A percentile compares a stretch with the other conserved stretches of the same genome.
These are phyloP conservation scores for Tipula confusa DNA, from an alignment of 2,888 invertebrate genomes.

Conservation along the genomic window DNA sequence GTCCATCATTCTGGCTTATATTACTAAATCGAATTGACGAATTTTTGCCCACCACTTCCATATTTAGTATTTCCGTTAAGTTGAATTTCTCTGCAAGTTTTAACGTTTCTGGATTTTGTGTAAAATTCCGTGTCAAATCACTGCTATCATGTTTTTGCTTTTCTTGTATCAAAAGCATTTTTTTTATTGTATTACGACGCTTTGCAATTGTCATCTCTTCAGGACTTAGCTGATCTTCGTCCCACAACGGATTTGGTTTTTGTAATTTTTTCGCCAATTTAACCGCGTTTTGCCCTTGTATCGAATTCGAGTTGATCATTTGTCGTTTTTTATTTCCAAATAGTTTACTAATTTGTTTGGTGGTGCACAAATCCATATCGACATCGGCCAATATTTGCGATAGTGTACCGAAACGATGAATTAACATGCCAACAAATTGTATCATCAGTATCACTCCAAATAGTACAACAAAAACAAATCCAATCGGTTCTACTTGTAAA, in stretches of 20 bases:
- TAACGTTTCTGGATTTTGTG: not conserved
- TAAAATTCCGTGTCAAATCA: slow-evolving; percentile 47
- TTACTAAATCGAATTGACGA: not conserved
- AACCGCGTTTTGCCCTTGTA: slow-evolving; percentile 57
- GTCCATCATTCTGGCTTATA: not conserved
- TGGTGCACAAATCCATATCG: slow-evolving; percentile 50
- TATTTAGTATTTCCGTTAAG: not conserved
- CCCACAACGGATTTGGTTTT: slow-evolving; percentile 45
- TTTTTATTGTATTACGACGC: slow-evolving; percentile 45
- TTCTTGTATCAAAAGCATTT: slow-evolving; percentile 43
- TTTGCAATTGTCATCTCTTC: slow-evolving; percentile 38
- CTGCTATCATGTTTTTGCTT: slow-evolving; percentile 43
- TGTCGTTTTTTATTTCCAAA: slow-evolving; percentile 35
- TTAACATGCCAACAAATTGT: slow-evolving; percentile 70
- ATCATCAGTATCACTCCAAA: slow-evolving; percentile 65
- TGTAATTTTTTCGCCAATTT: slow-evolving; percentile 58
- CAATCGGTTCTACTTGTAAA: slow-evolving; percentile 66
- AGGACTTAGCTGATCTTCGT: slow-evolving; percentile 44
- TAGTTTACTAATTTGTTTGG: not conserved
- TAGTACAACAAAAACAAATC: slow-evolving; percentile 68
- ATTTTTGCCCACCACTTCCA: not conserved
- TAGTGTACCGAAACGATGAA: slow-evolving; percentile 70
- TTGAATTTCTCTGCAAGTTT: not conserved
- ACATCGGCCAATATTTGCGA: slow-evolving; percentile 70
- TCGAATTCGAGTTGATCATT: slow-evolving; percentile 47